These are phyloP conservation scores for Calephelis virginiensis DNA, from an alignment of 1,140 invertebrate genomes.

Conservation along the genomic window DNA sequence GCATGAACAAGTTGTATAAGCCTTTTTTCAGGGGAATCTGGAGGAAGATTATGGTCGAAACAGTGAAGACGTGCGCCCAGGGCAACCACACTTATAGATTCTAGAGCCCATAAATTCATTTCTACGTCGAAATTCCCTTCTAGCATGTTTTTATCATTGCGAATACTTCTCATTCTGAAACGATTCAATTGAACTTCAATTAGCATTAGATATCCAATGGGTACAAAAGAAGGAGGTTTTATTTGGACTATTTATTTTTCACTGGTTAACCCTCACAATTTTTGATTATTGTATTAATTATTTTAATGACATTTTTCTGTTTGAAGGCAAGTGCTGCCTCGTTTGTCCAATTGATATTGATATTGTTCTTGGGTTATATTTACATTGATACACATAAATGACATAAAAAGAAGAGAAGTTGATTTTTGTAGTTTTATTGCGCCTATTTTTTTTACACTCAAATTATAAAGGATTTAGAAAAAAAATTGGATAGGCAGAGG, in stretches of 20 bases:
- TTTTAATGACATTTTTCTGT: too few species aligned
- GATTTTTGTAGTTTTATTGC: too few species aligned
- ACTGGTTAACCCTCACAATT: too few species aligned
- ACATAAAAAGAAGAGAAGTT: too few species aligned
- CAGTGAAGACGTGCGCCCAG: slow-evolving; percentile 84
- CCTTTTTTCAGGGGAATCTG: slow-evolving; percentile 76
- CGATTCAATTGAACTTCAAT: neutral
- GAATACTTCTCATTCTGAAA: slow-evolving; percentile 76
- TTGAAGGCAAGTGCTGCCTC: too few species aligned
- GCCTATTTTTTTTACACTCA: too few species aligned
- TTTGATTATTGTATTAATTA: too few species aligned
- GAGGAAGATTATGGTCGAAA: slow-evolving; percentile 68
- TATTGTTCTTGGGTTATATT: too few species aligned
- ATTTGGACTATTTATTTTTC: too few species aligned
- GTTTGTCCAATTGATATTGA: too few species aligned
- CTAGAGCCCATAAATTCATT: slow-evolving; percentile 83
- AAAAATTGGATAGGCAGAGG: slow-evolving; percentile 8
- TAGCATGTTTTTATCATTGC: slow-evolving; percentile 76
- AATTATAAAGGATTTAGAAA: neutral
- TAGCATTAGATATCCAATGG: neutral
- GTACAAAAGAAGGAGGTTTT: too few species aligned
- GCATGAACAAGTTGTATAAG: slow-evolving; percentile 81
- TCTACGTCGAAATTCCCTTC: slow-evolving; percentile 80
- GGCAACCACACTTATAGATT: slow-evolving; percentile 83
- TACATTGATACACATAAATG: too few species aligned